Evolutionary conservation across 2,797 vertebrate species (phyloP), one percentile per base, ranked within the genome.

Genomic region (Sebastiscus albofasciatus): DNA sequence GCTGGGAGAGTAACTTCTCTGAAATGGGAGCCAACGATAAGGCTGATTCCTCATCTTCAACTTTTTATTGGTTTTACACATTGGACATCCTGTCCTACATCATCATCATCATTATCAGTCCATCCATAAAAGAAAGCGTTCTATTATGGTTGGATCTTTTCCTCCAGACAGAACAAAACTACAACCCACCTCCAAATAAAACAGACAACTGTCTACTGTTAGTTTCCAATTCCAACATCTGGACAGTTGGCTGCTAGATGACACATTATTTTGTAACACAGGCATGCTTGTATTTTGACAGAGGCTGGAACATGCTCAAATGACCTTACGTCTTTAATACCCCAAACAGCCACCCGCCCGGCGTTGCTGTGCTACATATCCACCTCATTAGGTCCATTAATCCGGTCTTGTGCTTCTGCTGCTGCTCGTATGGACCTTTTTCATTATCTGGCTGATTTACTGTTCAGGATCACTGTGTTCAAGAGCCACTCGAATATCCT

Each of bases 391-490:
- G 70, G 2, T 79, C 69, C 73, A 55, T 87, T 88, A 89, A 90
- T 92, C 87, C 36, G 6, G 59, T 64, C 79, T 26, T 79, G 76
- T 49, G 76, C 69, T 22, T 77, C 77, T 39, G 39, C 71, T 69
- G 77, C 74, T 46, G 67, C 78, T 42, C 14, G 8, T 76, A 66
- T 60, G 81, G 76, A 81, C 61, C 73, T 71, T 80, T 90, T 89
- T 81, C 75, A 92, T 92, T 82, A 88, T 79, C 66, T 33, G 64
- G 6, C 58, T 90, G 90, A 90, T 90, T 91, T 87, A 84, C 79
- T 46, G 70, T 65, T 85, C 61, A 54, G 69, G 31, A 70, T 82
- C 72, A 33, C 18, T 8, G 33, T 39, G 60, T 66, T 79, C n/a
- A 33, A 78, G 67, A 79, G 56, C 59, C 73, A 69, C 86, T 90